Base-by-base conservation (phyloP, 2,113 vertebrate genomes). In the Melanostigma gelatinosum region DNA sequence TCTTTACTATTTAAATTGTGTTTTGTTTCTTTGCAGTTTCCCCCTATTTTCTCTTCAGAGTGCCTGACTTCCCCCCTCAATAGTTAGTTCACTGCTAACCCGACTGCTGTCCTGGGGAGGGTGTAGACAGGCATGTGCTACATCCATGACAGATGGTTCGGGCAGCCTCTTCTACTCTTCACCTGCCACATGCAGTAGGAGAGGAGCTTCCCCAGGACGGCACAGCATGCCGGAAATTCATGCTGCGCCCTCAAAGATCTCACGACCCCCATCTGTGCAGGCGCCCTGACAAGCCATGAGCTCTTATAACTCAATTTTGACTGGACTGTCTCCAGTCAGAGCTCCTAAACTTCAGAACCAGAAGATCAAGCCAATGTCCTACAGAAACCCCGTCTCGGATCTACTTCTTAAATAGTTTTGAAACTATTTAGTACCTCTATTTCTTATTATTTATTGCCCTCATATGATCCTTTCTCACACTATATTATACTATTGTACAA, bases 81-180 rank as follows among this genome's bases (percentile, higher is more conserved):
- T 36, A 64, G 61, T 61, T 36, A 67, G 29, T 54, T 54, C 24
- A 38, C 50, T 20, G 67, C 70, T 46, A 22, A 44, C 40, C 42
- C 62, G 3, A 8, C 36, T 24, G 69, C 9, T 66, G 52, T 60
- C 27, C 4, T 4, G 48, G 1, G 57, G 50, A 16, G 69, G 77
- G 75, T 38, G 67, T 60, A 60, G 68, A 91, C 80, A 67, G 83
- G 22, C 86, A 79, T 85, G 82, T 69, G 81, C 67, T 74, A 11
- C 44, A 8, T 32, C 62, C n/a, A 32, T 52, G 82, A 85, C 87
- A 91, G 84, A 86, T 89, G 89, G 80, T 16, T 1, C 3, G 8
- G 11, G n/a, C 75, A 38, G 48, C 54, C 83, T 36, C 62, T 50
- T 71, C 72, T 65, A 34, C 52, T 57, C 65, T 70, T 85, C 85